Evolutionary conservation across 2,113 vertebrate genomes (phyloP), one percentile per base, ranked within the genome.

Genomic region (Charina bottae): DNA sequence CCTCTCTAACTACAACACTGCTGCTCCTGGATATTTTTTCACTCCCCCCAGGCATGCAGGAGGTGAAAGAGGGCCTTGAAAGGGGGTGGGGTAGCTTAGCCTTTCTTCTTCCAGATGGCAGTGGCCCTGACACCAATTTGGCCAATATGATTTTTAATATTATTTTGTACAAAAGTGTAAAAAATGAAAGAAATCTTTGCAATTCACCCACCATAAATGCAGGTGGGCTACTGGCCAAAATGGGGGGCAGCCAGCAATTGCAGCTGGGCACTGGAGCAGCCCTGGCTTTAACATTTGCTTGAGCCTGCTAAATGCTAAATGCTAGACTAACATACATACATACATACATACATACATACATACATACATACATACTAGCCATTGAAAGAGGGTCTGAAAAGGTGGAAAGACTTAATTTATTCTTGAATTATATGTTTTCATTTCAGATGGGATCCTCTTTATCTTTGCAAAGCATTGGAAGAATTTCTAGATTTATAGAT

Each of bases 341-440:
- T n/a, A n/a, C n/a, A n/a, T n/a, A n/a, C n/a, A n/a, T n/a, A n/a
- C n/a, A n/a, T n/a, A n/a, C n/a, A n/a, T n/a, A n/a, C n/a, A n/a
- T n/a, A n/a, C n/a, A n/a, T n/a, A n/a, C n/a, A n/a, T n/a, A n/a
- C n/a, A n/a, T n/a, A 2, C 3, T 68, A 68, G 64, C 64, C 64
- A 64, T 53, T 92, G 15, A 91, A 64, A n/a, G 87, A 91, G 53
- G 62, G 9, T 33, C 83, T 85, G 83, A 68, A 33, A 28, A 68
- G 64, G 4, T 68, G 64, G 58, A 83, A 28, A 53, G 1, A 28
- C 90, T 53, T 62, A 33, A 92, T 90, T 91, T 10, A 72, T 93
- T 68, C 15, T 26, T 42, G 17, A 93, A 49, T 2, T 42, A 93
- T 83, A 53, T 62, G 64, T 83, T 68, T 94, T 93, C 8, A 83